Conservation (phyloP, 2,113 vertebrate species). For the Hippocampus abdominalis region DNA sequence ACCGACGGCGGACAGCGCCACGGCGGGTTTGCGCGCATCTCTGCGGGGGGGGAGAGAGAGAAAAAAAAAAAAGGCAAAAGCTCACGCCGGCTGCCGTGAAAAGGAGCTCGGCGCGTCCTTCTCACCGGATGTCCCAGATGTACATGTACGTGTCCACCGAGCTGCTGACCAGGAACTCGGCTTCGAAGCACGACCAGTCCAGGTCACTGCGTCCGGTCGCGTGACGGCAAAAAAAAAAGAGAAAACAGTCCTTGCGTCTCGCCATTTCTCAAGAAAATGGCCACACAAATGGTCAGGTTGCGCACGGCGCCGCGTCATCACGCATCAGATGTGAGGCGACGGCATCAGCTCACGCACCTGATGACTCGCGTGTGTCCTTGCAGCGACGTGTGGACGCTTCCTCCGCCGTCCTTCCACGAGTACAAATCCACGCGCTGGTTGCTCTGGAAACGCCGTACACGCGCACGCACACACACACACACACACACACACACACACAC, state of each 20-base stretch:
- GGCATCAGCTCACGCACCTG: constrained; percentile 71
- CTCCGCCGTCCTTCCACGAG: constrained; percentile 87
- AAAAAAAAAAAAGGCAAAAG: not conserved
- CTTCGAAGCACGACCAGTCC: constrained; percentile 97
- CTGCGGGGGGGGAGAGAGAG: constrained; percentile 64
- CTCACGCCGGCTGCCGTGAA: not conserved
- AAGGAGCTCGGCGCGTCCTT: not conserved
- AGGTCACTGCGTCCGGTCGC: constrained; percentile 76
- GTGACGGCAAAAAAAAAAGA: no score
- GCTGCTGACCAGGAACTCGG: constrained; percentile 91
- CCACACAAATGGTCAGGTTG: no score
- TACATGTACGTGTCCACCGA: constrained; percentile 99
- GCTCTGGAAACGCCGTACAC: constrained; percentile 71
- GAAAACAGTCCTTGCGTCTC: no score
- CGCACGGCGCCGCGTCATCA: no score
- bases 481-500: not conserved
- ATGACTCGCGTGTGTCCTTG: constrained; percentile 97
- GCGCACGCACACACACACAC: constrained; percentile 6
- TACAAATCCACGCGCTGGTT: constrained; percentile 96
- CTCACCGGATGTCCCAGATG: constrained; percentile 93
- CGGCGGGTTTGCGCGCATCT: constrained; percentile 89
- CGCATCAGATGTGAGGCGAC: not conserved
- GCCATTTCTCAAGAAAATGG: no score
- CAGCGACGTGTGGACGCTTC: constrained; percentile 85
- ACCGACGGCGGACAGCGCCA: constrained; percentile 92